Base-by-base conservation (phyloP, 2,888 invertebrate species). In the Sipha maydis region DNA sequence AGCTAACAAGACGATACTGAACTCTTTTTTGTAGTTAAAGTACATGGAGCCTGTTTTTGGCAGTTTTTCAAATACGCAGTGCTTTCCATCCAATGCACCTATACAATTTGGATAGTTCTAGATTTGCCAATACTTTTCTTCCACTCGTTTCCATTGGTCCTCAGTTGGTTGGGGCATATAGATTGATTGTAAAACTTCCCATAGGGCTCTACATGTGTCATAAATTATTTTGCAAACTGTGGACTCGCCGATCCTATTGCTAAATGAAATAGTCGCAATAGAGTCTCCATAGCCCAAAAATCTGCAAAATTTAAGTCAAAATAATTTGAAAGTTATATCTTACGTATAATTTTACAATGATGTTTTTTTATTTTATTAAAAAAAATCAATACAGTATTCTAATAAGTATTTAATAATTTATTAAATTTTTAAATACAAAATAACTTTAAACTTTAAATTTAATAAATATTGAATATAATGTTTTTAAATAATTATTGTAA, bases 21-120 rank as follows among this genome's bases (percentile, higher is more conserved):
- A 89, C 28, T 69, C 48, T 82, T 89, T 89, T 77, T 89, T 89
- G 69, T 89, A 89, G n/a, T 79, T 79, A 28, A 89, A 89, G 67
- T 78, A 89, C 28, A 77, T 56, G 31, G 85, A 84, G n/a, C 85
- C 89, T 14, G 77, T 85, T 71, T 89, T 85, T 9, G 77, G 85
- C 19, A 82, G 89, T 73, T 76, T 78, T 85, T 89, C 79, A 69
- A 89, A 77, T 56, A 89, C 84, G 14, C 67, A 31, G 75, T 89
- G 89, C 41, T 89, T 89, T 71, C 89, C 79, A 56, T 89, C 85
- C 21, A 89, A 34, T 54, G 89, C 89, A 54, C 85, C 89, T 71
- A 89, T 78, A 21, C 77, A 76, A 48, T 89, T 89, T 76, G 89
- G 83, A 76, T 75, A 89, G 41, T 89, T 89, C 89, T 82, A 89